Base-by-base conservation (phyloP, 2,888 invertebrate genomes). In the Brachyptera risi region DNA sequence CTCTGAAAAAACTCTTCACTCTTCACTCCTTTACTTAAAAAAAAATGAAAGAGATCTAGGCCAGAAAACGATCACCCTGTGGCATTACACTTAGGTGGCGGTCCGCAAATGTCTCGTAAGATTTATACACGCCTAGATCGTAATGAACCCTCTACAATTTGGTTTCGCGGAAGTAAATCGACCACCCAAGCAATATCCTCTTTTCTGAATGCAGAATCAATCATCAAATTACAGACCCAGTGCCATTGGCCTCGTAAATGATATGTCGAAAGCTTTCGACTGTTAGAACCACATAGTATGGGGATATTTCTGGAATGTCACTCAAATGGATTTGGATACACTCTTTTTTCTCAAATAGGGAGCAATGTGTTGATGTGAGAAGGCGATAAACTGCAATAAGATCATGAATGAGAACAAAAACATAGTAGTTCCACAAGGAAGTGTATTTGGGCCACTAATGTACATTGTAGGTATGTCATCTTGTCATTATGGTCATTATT, bases 111-210 rank as follows among this genome's bases (percentile, higher is more conserved):
- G 44, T n/a, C 15, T 58, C 13, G 26, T 58, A 2, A 58, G 44
- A 11, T 58, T 58, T 17, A 3, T 58, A 7, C 15, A 23, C 17
- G 23, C 9, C 3, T 17, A 58, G n/a, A 17, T 24, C 11, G 15
- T 58, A 3, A n/a, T 58, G 15, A 31, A 15, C 2, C 44, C 40
- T 17, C 7, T 44, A 7, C 42, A 58, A 19, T 58, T 23, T 21
- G 42, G 44, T 5, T 58, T 58, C 17, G 44, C 9, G 44, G 44
- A 58, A 27, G 27, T n/a, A 58, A 58, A 58, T 42, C 44, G 3
- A 58, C 58, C 21, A 58, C 44, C 9, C 35, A 44, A 23, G 58
- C 58, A 11, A 58, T 58, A 4, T 11, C 24, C 50, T 9, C 24
- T 13, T 50, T 50, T 27, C 24, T 50, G 26, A 17, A 50, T 24